Base-by-base conservation (phyloP, 2,113 vertebrate genomes). In the Noctilio leporinus region DNA sequence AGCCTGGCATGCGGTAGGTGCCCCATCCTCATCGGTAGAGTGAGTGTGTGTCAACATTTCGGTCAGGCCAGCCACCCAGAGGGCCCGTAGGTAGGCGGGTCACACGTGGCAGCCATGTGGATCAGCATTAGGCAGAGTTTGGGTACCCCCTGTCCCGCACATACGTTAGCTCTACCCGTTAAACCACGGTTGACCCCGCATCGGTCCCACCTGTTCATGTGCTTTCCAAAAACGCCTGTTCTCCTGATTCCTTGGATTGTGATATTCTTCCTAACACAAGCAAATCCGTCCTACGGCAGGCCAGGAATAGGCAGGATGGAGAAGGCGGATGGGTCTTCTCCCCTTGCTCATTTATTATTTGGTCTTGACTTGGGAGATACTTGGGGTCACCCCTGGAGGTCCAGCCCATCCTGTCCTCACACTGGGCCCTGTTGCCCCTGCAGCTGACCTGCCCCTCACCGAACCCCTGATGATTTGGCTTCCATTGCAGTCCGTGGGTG, bases 71-170 rank as follows among this genome's bases (percentile, higher is more conserved):
- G 24, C 59, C 75, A 40, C 12, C 16, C 24, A 22, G 62, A 64
- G 77, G 22, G 16, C 59, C 59, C 22, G 1, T 3, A 30, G 47
- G 40, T 24, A 4, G 11, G 49, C 7, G 24, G 0, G 1, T 49
- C 2, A 30, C 57, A 16, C 3, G 4, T 4, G 3, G 24, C 30
- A 9, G 0, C 30, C 3, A 0, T 7, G 4, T 11, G 15, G 28
- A 2, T 35, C 59, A 12, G 51, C 3, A 4, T 11, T 10, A 3
- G 86, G 35, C 72, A 33, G 15, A 35, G 7, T 76, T 75, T 28
- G 16, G n/a, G 28, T 26, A 38, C 1, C 8, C 0, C 38, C 19
- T 51, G 17, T 17, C 14, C 30, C 4, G 12, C 10, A 15, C 4
- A 5, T 43, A 40, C 30, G 4, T 35, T 43, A 24, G 3, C 11